Base-by-base conservation (phyloP, 2,888 invertebrate genomes). In the Biston stratarius region DNA sequence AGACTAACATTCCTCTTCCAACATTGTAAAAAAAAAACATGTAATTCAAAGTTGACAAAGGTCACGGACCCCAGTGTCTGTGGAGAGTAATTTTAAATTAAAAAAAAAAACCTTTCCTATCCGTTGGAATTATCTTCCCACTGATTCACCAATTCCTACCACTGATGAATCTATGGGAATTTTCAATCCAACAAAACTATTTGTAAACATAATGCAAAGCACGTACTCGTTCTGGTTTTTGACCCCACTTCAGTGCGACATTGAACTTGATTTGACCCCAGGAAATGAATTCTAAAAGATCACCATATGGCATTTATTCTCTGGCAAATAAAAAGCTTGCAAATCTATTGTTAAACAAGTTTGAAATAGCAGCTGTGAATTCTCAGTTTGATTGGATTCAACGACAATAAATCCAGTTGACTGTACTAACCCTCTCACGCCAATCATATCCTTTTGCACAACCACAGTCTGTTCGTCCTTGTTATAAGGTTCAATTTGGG, bases 141-240 rank as follows among this genome's bases (percentile, higher is more conserved):
- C 5, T 9, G 11, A 52, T 53, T 62, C 62, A 48, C 48, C 58
- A 45, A 5, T 5, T 10, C 33, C 9, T 0, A 42, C 48, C 47
- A 15, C 0, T 62, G 62, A 36, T 59, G 62, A 67, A 53, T 62
- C 33, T 53, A 44, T 67, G 67, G 62, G 62, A 67, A 67, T 40
- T 33, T 56, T 12, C 7, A 9, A 33, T n/a, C 8, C 15, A 55
- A 8, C 12, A 33, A 33, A 12, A 8, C n/a, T 12, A 0, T 40
- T 5, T 44, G 12, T n/a, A 7, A n/a, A 45, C n/a, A 45, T n/a
- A n/a, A 45, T 5, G 6, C 6, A 7, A 14, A 11, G 48, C 14
- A 6, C n/a, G 42, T 49, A 6, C 9, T 9, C 56, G 14, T 7
- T 56, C 66, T 40, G 14, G 66, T 57, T 52, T 56, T 34, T 24